Evolutionary conservation across 2,113 vertebrate species (phyloP), one percentile per base, ranked within the genome.

Genomic region (Nematolebias whitei): DNA sequence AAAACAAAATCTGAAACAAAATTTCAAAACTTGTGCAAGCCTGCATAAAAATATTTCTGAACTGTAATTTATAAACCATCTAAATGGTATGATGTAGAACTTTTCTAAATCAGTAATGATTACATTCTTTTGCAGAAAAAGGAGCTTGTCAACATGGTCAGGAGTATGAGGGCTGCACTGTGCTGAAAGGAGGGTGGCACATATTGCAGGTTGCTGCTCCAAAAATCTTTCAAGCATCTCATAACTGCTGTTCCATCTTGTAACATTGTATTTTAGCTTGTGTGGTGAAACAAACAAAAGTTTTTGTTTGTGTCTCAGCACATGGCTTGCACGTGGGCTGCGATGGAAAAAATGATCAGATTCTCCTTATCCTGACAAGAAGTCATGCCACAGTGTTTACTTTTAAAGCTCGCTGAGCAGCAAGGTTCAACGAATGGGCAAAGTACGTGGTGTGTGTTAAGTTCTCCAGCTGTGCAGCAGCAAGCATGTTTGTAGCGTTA

Each of bases 401-500:
- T 39, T 66, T 38, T 29, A 44, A 54, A 55, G 40, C 54, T 49
- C 57, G 24, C 13, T 51, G 35, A 38, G 35, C 35, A 38, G 35
- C 35, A n/a, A 49, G 47, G 47, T 50, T 50, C 2, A 50, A 22
- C 12, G 22, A 24, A 24, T 50, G 48, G 20, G 48, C 48, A 14
- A 50, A 50, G 24, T 12, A 23, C 24, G n/a, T n/a, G 48, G 14
- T 23, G 24, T 50, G 20, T 50, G 20, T 50, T 9, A 50, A 50
- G 48, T 50, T 50, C 7, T 35, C 29, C 35, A 35, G 18, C 51
- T 18, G 29, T n/a, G 29, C n/a, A 54, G 51, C 26, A 16, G 29
- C 29, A 15, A 54, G 29, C 29, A 35, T 54, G 18, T 35, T 54
- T 8, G 26, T 16, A 19, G 51, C 51, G n/a, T 54, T 35, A 54